Percentiles rank a stretch among this genome's conserved stretches.
Evolutionary conservation across 2,113 vertebrate genomes (phyloP).

Genomic region (Marcusenius ussheri): DNA sequence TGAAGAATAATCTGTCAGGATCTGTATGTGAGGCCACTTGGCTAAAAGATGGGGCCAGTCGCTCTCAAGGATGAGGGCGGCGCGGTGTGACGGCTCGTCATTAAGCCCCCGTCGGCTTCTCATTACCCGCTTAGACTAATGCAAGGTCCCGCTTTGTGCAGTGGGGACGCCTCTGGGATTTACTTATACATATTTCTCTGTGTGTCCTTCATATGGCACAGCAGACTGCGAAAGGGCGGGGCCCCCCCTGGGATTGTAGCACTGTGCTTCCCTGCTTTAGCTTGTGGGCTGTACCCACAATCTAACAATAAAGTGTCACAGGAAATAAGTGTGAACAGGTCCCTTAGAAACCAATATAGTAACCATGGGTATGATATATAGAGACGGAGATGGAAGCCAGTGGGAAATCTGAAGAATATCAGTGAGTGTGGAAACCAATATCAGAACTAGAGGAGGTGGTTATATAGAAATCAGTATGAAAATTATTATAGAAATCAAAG

Average conservation of each 20-base stretch:
- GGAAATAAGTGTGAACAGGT: not conserved
- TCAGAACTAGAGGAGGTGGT: not conserved
- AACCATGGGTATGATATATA: not conserved
- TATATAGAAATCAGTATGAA: not conserved
- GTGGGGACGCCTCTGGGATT: not conserved
- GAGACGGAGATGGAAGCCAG: not conserved
- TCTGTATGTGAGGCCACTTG: not conserved
- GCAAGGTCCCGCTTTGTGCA: not conserved
- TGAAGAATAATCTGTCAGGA: not conserved
- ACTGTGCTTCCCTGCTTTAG: not conserved
- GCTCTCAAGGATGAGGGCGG: slow-evolving; percentile 5
- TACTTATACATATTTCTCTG: not conserved
- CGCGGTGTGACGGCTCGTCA: not conserved
- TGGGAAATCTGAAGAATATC: not conserved
- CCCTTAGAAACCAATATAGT: not conserved
- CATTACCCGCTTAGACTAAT: not conserved
- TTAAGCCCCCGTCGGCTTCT: not conserved
- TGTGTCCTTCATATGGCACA: not conserved
- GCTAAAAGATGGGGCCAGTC: not conserved
- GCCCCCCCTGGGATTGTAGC: not conserved
- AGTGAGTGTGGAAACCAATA: not conserved
- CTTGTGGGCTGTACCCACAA: not conserved
- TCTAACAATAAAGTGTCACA: not conserved
- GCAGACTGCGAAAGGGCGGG: not conserved
- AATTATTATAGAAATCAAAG: not conserved